Evolutionary conservation across 2,113 vertebrate genomes (phyloP), one percentile per base, ranked within the genome.

Genomic region (Aphelocoma coerulescens): DNA sequence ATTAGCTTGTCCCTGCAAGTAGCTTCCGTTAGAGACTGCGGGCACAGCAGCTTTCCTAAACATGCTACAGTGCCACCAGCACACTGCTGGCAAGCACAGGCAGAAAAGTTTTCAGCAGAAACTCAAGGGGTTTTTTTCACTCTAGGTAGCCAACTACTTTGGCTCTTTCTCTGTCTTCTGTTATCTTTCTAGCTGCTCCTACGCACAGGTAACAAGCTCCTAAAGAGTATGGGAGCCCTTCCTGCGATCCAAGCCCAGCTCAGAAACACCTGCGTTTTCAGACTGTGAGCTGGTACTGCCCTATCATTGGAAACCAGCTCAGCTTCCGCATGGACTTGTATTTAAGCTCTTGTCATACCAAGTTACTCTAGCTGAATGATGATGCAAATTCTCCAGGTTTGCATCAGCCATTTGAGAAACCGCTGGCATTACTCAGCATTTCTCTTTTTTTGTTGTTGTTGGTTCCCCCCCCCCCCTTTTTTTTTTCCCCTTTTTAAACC

Each of bases 311-410:
- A 96, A 96, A 97, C 96, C 96, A 97, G 97, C 93, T 96, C 97
- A 74, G 97, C 97, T 98, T 98, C 98, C 97, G 97, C 96, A 16
- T 97, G 98, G 95, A 97, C 96, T 98, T 95, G 95, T 97, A 97
- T 98, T 98, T 98, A 98, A 97, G 95, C 97, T 96, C 90, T 91
- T 98, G 98, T 98, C 98, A 98, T 97, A 97, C 97, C 95, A 97
- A 98, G 94, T 98, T 98, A 98, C 96, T 97, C 93, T 93, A 67
- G 96, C 96, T 97, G 89, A 96, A 96, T 98, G 97, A 98, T 98
- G 98, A 98, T 98, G 98, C 97, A 98, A 98, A 98, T 98, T 98
- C 98, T 97, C 96, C 97, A 98, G 98, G 98, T 98, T 98, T 98
- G 98, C 98, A 98, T 98, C 98, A 98, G 98, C 98, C 98, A 97